Evolutionary conservation across 2,888 invertebrate species (phyloP), one percentile per base, ranked within the genome.

Genomic region (Mactromeris polynyma): DNA sequence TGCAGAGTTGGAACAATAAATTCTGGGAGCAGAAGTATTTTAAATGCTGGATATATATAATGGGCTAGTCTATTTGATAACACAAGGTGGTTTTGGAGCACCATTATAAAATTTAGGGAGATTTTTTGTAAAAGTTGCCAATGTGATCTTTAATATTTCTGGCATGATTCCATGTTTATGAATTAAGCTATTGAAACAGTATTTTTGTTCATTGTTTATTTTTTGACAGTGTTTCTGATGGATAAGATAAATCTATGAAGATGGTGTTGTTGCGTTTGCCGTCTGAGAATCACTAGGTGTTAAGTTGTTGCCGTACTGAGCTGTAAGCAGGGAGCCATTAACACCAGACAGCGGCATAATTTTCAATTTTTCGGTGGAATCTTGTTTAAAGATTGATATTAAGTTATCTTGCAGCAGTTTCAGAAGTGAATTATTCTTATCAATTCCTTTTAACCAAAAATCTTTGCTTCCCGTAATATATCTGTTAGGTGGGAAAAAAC

Each of bases 181-280:
- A 73, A 73, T 73, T 73, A 73, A 26, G 73, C 31, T 33, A 33
- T 73, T 73, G 73, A 73, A 73, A 33, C n/a, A 6, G 14, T 26
- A 26, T 33, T 73, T 73, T 73, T 73, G 73, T 73, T 73, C 36
- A 73, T 73, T 73, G 73, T 73, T 73, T 73, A 73, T 73, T 26
- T 36, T 19, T 73, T 36, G 73, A 73, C 73, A 36, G 33, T 73
- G 58, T 58, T 36, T 73, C 33, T 73, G 73, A 73, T 36, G 36
- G 36, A 73, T 33, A 73, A 36, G 73, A 73, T 36, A 36, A 73
- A 36, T 33, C 33, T 73, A 17, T 73, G 36, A 33, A 33, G 73
- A 36, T 73, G 73, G 33, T 73, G 33, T 33, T 36, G 73, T 73
- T 73, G 33, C 26, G 21, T 73, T 17, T 17, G 9, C 58, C 26